These are phyloP conservation scores for Achroia grisella DNA, from an alignment of 1,140 invertebrate species.

Conservation along the genomic window DNA sequence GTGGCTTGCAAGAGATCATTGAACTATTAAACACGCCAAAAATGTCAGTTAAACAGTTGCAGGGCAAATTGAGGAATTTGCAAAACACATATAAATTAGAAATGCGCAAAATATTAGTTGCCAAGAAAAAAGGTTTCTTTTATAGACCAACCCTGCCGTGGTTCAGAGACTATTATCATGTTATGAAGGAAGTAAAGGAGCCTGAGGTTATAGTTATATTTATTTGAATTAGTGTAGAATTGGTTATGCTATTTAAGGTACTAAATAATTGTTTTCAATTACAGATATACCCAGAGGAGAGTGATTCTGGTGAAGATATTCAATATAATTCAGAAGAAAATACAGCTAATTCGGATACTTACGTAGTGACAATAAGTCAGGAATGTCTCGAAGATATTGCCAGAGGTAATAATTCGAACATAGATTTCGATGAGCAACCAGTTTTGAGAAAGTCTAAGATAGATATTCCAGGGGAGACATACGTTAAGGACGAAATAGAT, in stretches of 20 bases:
- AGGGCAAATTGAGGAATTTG: conserved; percentile 3
- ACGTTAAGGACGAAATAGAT: too few relatives aligned
- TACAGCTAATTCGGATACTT: too few relatives aligned
- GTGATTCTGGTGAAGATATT: too few relatives aligned
- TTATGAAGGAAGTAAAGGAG: background rate
- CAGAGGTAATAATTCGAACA: too few relatives aligned
- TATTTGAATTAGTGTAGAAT: background rate
- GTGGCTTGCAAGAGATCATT: background rate
- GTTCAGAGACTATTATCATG: conserved; percentile 1
- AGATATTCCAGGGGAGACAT: too few relatives aligned
- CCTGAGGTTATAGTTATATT: background rate
- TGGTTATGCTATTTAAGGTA: too few relatives aligned
- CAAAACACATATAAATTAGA: conserved; percentile 4
- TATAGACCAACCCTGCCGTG: conserved; percentile 6
- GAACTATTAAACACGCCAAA: background rate
- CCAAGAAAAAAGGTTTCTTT: conserved; percentile 3
- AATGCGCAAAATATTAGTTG: conserved; percentile 4
- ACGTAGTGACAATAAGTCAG: background rate
- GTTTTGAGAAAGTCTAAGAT: too few relatives aligned
- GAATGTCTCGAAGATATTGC: background rate
- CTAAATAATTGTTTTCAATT: too few relatives aligned
- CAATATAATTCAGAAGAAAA: too few relatives aligned
- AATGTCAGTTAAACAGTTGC: background rate
- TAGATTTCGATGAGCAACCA: too few relatives aligned
- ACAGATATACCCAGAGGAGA: too few relatives aligned